These are phyloP conservation scores for Drosophila kepulauana DNA, from an alignment of 1,140 invertebrate species.

Conservation along the genomic window DNA sequence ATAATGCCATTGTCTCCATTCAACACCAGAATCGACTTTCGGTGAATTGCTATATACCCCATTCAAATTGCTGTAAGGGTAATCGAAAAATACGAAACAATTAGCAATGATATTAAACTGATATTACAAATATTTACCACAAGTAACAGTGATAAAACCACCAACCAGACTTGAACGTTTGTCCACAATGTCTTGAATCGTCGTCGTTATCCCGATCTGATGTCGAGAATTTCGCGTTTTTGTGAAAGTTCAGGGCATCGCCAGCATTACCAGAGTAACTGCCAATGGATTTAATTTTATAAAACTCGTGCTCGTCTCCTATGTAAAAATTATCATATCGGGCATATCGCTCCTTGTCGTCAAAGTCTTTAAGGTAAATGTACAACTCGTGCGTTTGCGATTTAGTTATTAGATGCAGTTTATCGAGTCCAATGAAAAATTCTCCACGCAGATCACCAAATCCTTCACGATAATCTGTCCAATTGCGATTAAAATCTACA, in stretches of 20 bases:
- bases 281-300: constrained; percentile 10
- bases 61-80: constrained; percentile 26
- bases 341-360: constrained; percentile 5
- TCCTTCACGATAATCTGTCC: constrained; percentile 16
- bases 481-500: constrained; percentile 22
- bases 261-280: constrained; percentile 13
- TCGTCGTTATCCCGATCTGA: constrained; percentile 4
- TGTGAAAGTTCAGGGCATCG: not conserved
- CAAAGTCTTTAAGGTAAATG: constrained; percentile 4
- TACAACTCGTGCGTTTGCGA: constrained; percentile 18
- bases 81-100: not conserved
- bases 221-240: constrained; percentile 6
- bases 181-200: not conserved
- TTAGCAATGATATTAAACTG: too few species aligned
- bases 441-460: constrained; percentile 20
- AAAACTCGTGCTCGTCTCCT: not conserved
- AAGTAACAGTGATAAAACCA: constrained; percentile 4
- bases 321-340: constrained; percentile 9
- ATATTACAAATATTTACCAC: not conserved
- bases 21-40: not conserved
- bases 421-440: constrained; percentile 38
- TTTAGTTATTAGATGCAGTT: constrained; percentile 21
- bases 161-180: constrained; percentile 8
- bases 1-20: not conserved
- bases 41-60: not conserved